Conservation (phyloP, 1,140 invertebrate genomes). For the Anthonomus grandis region DNA sequence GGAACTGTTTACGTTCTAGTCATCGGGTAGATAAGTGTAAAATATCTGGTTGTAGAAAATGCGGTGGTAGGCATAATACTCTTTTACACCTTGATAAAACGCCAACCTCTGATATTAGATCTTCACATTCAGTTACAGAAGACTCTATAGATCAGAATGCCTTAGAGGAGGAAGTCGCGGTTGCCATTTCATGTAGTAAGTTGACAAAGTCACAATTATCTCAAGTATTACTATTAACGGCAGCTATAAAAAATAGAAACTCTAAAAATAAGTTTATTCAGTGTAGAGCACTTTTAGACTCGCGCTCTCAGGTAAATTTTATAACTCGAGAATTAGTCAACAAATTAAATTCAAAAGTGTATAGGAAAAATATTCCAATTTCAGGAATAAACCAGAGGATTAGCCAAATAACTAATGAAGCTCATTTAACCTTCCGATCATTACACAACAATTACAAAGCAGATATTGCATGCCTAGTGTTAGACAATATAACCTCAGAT, state of each 20-base stretch:
- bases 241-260: neutral
- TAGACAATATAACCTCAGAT: neutral
- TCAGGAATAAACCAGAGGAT: too few relatives aligned
- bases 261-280: neutral
- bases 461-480: neutral
- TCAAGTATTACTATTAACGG: neutral
- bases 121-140: neutral
- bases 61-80: neutral
- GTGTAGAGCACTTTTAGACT: neutral
- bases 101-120: neutral
- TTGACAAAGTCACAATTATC: neutral
- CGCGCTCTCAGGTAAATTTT: neutral
- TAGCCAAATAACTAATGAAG: too few relatives aligned
- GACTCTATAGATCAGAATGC: neutral
- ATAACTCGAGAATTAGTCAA: too few relatives aligned
- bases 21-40: neutral
- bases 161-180: neutral
- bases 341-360: too few relatives aligned
- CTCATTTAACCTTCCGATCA: neutral
- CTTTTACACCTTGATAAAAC: neutral
- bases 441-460: neutral
- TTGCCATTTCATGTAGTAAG: neutral
- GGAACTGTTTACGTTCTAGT: neutral
- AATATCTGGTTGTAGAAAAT: neutral
- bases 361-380: too few relatives aligned